Base-by-base conservation (phyloP, 2,888 invertebrate species). In the Drosophila tanythrix region DNA sequence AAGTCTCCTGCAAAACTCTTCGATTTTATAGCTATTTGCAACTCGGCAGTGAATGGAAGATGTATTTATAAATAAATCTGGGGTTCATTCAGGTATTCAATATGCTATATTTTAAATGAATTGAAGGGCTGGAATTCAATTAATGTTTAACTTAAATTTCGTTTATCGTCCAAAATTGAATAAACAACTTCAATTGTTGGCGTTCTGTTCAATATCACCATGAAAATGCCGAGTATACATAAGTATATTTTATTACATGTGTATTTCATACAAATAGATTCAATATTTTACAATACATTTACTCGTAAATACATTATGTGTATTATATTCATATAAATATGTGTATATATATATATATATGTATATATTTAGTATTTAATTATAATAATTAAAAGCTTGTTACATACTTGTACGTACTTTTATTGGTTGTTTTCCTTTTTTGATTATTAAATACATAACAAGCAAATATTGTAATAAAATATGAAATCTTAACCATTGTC, bases 191-290 rank as follows among this genome's bases (percentile, higher is more conserved):
- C n/a, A 66, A 55, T 29, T 4, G 15, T 21, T 27, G 29, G 7
- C 13, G 21, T 40, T 59, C 59, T 74, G 29, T 50, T 62, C 63
- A 80, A 78, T 80, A 81, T 76, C 71, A 70, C 61, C 71, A 76
- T 68, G 58, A 80, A 76, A 78, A 78, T 72, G 72, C 72, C 58
- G 62, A 68, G 59, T 76, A 73, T 66, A 81, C 69, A 74, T 73
- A 60, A 50, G 73, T 68, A 70, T 69, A 64, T 73, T 66, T 81
- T 75, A 70, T 81, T 84, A 84, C 81, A 88, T 88, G 70, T 89
- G 89, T 85, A 84, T 85, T 90, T 88, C 89, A 87, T 87, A 87
- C 89, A 87, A 87, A 87, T 88, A 88, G 87, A 90, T 88, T 88
- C 74, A 90, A 90, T 87, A 87, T 83, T 86, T 86, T 87, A 87